Evolutionary conservation across 2,888 invertebrate genomes (phyloP).

Genomic region (Erebia palarica): DNA sequence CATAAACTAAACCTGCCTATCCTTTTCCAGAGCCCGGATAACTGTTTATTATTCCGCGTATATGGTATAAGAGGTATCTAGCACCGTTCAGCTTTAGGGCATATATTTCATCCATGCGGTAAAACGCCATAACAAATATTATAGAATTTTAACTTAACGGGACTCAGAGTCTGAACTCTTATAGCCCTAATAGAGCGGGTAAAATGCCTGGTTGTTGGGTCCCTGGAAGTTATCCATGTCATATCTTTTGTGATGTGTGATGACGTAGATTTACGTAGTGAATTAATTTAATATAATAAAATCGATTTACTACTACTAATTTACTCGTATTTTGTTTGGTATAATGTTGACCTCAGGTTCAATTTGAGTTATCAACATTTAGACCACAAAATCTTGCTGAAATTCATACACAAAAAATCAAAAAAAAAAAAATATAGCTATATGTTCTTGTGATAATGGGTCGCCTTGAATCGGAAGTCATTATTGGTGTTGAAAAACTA

Average conservation of each 20-base stretch:
- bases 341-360: too few relatives aligned
- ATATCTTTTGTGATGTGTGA: not conserved
- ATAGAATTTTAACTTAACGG: slow-evolving; percentile 32
- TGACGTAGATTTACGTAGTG: not conserved
- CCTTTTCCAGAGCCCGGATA: slow-evolving; percentile 38
- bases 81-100: slow-evolving; percentile 31
- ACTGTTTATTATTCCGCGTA: slow-evolving; percentile 38
- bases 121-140: slow-evolving; percentile 29
- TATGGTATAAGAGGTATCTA: slow-evolving; percentile 29
- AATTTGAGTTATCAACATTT: too few relatives aligned
- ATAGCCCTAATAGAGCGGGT: slow-evolving; percentile 12
- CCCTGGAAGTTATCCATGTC: not conserved
- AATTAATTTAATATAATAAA: too few relatives aligned
- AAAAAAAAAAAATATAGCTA: too few relatives aligned
- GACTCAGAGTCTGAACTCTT: slow-evolving; percentile 19
- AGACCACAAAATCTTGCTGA: too few relatives aligned
- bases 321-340: too few relatives aligned
- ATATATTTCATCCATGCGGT: slow-evolving; percentile 33
- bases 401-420: too few relatives aligned
- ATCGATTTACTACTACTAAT: too few relatives aligned
- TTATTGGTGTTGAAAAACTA: too few relatives aligned
- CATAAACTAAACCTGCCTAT: slow-evolving; percentile 32
- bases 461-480: too few relatives aligned
- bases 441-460: too few relatives aligned
- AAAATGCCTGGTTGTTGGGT: not conserved